These are phyloP conservation scores for Chaetops frenatus DNA, from an alignment of 2,113 vertebrate genomes.

Conservation along the genomic window DNA sequence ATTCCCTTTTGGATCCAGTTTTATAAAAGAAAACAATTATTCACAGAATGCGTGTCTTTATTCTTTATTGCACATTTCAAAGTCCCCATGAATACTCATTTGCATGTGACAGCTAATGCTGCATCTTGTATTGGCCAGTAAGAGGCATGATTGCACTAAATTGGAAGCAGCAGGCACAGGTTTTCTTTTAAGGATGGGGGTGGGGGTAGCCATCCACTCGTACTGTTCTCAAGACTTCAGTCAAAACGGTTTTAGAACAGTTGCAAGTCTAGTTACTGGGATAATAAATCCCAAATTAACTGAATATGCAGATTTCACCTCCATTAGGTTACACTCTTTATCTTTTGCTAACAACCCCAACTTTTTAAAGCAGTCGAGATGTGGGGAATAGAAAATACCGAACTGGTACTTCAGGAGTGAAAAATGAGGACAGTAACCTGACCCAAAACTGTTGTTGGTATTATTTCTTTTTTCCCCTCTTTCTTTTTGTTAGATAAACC, in stretches of 20 bases:
- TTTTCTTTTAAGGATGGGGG: conserved; percentile 68
- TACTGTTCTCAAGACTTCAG: conserved; percentile 66
- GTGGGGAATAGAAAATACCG: conserved; percentile 50
- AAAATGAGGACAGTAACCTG: neutral
- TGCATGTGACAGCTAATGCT: conserved; percentile 73
- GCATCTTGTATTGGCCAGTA: conserved; percentile 74
- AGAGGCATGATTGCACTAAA: conserved; percentile 81
- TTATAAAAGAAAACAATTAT: conserved; percentile 66
- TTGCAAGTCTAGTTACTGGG: conserved; percentile 73
- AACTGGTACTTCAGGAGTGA: conserved; percentile 20
- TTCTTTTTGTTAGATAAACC: neutral
- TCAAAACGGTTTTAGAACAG: conserved; percentile 69
- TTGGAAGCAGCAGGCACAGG: conserved; percentile 75
- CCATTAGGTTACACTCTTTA: conserved; percentile 63
- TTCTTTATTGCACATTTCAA: conserved; percentile 69
- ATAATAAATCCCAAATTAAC: conserved; percentile 76
- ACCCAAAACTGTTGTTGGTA: neutral
- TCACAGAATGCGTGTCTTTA: conserved; percentile 57
- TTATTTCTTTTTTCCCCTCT: neutral
- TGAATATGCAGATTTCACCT: conserved; percentile 59
- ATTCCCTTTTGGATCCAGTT: conserved; percentile 55
- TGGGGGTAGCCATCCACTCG: conserved; percentile 71
- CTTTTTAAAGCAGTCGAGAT: conserved; percentile 23
- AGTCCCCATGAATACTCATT: conserved; percentile 60
- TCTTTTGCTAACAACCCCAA: conserved; percentile 56